A percentile compares a stretch with the other conserved stretches of the same genome.
These are phyloP conservation scores for Eucera pruinosa DNA, from an alignment of 2,888 invertebrate genomes.

Conservation along the genomic window DNA sequence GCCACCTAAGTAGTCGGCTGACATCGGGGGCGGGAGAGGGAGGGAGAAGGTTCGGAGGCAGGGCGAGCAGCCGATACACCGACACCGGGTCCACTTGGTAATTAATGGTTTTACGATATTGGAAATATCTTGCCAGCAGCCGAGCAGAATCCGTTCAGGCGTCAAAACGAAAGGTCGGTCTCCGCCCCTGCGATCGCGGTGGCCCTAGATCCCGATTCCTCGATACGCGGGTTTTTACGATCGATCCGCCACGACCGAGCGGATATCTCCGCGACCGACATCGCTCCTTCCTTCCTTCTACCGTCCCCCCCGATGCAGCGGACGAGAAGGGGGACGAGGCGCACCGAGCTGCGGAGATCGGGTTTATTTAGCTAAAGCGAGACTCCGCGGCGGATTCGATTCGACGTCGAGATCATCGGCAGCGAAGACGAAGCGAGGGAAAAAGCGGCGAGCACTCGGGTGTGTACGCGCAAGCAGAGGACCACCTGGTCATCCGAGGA, in stretches of 20 bases:
- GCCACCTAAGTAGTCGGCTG: constrained; percentile 79
- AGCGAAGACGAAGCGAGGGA: constrained; percentile 42
- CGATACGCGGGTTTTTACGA: constrained; percentile 47
- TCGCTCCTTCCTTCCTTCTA: background rate
- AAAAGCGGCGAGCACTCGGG: constrained; percentile 60
- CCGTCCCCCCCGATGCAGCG: no score
- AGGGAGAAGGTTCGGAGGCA: constrained; percentile 58
- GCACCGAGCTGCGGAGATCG: constrained; percentile 6
- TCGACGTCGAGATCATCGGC: constrained; percentile 47
- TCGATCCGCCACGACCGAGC: constrained; percentile 10
- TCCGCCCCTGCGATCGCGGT: constrained; percentile 20
- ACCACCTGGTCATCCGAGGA: constrained; percentile 77
- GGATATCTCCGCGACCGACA: background rate
- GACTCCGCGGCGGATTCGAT: constrained; percentile 33
- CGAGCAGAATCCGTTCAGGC: constrained; percentile 67
- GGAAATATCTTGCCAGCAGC: constrained; percentile 75
- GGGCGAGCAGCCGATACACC: constrained; percentile 69
- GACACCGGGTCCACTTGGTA: constrained; percentile 62
- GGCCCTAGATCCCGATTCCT: constrained; percentile 41
- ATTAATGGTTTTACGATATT: constrained; percentile 82
- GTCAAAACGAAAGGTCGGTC: constrained; percentile 64
- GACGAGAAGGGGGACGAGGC: background rate
- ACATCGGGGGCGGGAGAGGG: constrained; percentile 20
- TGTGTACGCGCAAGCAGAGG: constrained; percentile 64
- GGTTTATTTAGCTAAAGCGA: constrained; percentile 16